A percentile compares a stretch with the other conserved stretches of the same genome.
phyloP scores from a whole-genome alignment of 2,113 vertebrate species.

The Muscicapa adusta region DNA sequence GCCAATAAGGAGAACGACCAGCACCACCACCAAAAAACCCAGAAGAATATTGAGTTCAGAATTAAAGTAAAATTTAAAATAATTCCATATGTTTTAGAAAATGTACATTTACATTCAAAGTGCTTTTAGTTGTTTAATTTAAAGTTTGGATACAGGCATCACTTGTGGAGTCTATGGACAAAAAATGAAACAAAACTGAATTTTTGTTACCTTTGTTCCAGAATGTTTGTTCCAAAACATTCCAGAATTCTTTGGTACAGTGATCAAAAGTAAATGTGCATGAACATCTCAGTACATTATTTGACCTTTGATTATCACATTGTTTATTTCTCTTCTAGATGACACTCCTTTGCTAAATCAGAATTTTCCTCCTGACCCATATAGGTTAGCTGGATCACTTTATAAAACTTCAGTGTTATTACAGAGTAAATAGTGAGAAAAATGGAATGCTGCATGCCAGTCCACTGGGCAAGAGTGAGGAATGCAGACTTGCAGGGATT shows the following conservation, averaged over 20 bases:
- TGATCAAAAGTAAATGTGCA: background rate
- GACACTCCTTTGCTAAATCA: background rate
- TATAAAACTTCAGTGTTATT: background rate
- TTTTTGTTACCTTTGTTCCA: background rate
- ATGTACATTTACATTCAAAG: background rate
- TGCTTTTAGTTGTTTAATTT: background rate
- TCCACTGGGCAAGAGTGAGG: background rate
- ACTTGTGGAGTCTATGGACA: background rate
- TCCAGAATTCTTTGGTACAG: background rate
- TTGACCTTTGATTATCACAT: background rate
- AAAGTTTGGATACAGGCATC: background rate
- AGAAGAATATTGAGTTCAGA: background rate
- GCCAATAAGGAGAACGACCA: background rate
- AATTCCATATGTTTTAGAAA: background rate
- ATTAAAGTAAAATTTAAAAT: background rate
- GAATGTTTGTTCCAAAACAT: background rate
- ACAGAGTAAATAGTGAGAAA: background rate
- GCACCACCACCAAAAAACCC: background rate
- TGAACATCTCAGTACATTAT: background rate
- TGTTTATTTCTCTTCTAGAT: background rate
- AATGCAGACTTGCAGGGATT: background rate
- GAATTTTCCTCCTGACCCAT: background rate
- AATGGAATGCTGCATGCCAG: background rate
- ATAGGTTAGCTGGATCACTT: background rate
- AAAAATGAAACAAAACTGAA: background rate